phyloP scores from a whole-genome alignment of 2,797 vertebrate species.

The Notolepis coatsorum region DNA sequence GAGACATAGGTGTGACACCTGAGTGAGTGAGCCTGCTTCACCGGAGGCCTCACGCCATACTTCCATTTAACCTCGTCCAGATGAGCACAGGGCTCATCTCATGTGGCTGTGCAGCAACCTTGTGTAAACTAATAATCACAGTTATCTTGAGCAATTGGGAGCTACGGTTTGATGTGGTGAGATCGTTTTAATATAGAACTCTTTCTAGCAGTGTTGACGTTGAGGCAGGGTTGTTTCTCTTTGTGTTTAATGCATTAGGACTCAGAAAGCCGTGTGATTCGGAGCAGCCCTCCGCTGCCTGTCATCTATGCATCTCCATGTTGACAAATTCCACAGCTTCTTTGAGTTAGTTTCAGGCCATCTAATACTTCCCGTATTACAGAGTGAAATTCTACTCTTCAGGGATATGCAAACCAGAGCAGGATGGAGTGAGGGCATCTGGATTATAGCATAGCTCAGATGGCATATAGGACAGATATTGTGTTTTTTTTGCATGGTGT shows the following conservation, averaged over 20 bases:
- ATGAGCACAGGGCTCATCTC: conserved; percentile 43
- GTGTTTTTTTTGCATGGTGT: conserved; percentile 30
- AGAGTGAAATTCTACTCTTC: conserved; percentile 43
- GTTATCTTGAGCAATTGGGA: neutral
- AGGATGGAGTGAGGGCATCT: conserved; percentile 48
- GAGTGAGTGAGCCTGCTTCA: conserved; percentile 53
- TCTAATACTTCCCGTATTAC: conserved; percentile 67
- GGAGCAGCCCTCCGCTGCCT: conserved; percentile 53
- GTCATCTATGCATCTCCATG: conserved; percentile 53
- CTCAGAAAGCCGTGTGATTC: conserved; percentile 39
- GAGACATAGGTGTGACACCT: conserved; percentile 73
- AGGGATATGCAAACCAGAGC: conserved; percentile 51
- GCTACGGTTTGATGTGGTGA: conserved; percentile 9
- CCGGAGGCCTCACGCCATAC: conserved; percentile 53
- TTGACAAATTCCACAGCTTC: conserved; percentile 74
- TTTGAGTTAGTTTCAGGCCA: conserved; percentile 65
- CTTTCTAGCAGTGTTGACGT: conserved; percentile 1
- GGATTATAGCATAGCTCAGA: conserved; percentile 47
- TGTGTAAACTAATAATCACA: conserved; percentile 7
- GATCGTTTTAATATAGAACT: no score
- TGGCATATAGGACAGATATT: conserved; percentile 38
- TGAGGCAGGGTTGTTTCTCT: conserved; percentile 37
- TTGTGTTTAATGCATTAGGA: conserved; percentile 47
- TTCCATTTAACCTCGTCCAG: conserved; percentile 43
- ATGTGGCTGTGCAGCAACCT: conserved; percentile 3